phyloP scores from a whole-genome alignment of 2,113 vertebrate genomes.

The Sebastes fasciatus region DNA sequence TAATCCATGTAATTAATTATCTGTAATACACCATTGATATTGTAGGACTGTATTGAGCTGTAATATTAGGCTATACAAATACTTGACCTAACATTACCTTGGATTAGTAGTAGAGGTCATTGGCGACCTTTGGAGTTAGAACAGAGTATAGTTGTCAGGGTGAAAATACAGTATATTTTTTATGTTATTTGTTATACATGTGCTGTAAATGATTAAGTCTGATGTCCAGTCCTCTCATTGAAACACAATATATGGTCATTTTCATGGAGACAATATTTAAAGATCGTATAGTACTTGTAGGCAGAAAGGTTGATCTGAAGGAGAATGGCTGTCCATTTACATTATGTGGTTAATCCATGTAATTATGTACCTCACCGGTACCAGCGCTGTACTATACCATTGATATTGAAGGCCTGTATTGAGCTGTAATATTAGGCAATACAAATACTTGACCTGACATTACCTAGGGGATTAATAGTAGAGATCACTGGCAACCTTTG shows the following conservation, averaged over 20 bases:
- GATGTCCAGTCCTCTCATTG: not conserved
- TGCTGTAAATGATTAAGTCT: no score
- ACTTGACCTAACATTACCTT: not conserved
- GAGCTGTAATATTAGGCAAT: no score
- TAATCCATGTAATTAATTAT: no score
- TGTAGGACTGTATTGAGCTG: not conserved
- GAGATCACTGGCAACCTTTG: not conserved
- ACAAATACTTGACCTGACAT: not conserved
- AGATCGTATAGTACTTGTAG: no score
- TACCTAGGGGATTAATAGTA: not conserved
- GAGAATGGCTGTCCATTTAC: no score
- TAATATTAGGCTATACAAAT: not conserved
- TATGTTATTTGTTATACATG: no score
- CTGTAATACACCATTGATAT: not conserved
- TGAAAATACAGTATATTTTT: not conserved
- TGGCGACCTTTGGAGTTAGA: not conserved
- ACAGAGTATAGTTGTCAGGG: not conserved
- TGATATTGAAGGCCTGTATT: not conserved
- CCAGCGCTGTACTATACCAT: constrained; percentile 2
- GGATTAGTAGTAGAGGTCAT: not conserved
- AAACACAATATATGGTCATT: not conserved
- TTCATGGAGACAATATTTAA: not conserved
- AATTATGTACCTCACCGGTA: not conserved
- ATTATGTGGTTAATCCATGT: no score
- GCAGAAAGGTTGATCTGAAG: no score